A percentile compares a stretch with the other conserved stretches of the same genome.
Conservation (phyloP, 2,113 vertebrate genomes). For the Chionodraco myersi region DNA sequence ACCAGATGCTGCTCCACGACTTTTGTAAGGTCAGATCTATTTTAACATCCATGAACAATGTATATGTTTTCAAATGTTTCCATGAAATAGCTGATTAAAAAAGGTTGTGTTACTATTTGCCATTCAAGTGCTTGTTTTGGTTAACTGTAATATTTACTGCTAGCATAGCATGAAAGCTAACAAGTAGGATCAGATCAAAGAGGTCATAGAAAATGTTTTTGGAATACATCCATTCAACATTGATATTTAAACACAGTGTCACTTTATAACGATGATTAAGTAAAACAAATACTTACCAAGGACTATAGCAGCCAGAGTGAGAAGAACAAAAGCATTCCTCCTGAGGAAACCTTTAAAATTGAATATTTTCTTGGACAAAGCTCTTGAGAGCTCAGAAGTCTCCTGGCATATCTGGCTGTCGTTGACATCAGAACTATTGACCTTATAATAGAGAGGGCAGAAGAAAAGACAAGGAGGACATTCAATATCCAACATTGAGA, state of each 20-base stretch:
- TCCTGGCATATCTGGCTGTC: background rate
- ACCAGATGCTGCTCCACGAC: too few species aligned
- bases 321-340: conserved; percentile 27
- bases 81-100: too few species aligned
- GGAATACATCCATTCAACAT: background rate
- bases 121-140: too few species aligned
- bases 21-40: too few species aligned
- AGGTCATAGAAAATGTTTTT: background rate
- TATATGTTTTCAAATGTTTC: too few species aligned
- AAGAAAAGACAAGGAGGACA: background rate
- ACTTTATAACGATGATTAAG: too few species aligned
- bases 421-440: background rate
- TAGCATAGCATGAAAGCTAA: too few species aligned
- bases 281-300: conserved; percentile 5
- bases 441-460: background rate
- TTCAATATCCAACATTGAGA: background rate
- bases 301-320: background rate
- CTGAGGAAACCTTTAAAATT: conserved; percentile 11
- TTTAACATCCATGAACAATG: too few species aligned
- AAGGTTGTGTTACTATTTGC: too few species aligned
- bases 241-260: background rate
- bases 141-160: too few species aligned
- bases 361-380: background rate
- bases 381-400: background rate
- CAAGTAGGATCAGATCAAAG: background rate